phyloP scores from a whole-genome alignment of 1,140 invertebrate genomes.

The Monomorium pharaonis region DNA sequence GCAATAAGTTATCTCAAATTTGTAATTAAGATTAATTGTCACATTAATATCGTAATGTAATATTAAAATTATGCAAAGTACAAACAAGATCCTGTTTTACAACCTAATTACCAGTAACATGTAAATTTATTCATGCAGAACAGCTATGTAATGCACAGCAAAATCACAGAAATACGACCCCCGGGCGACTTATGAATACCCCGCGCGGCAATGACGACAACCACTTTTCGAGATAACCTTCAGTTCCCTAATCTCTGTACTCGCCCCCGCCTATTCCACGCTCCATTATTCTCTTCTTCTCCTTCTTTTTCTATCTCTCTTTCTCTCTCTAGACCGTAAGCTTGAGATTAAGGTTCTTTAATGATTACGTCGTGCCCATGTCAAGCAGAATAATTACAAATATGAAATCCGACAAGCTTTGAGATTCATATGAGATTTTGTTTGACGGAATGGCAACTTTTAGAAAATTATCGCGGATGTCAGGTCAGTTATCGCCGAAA shows the following conservation, averaged over 20 bases:
- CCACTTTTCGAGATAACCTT: conserved; percentile 70
- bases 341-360: conserved; percentile 59
- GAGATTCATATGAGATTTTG: background rate
- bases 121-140: conserved; percentile 51
- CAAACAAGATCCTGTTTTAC: background rate
- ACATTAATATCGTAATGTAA: background rate
- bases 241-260: conserved; percentile 66
- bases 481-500: background rate
- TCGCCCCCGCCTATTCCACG: background rate
- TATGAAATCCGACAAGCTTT: conserved; percentile 26
- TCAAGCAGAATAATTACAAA: conserved; percentile 41
- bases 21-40: background rate
- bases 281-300: conserved; percentile 22
- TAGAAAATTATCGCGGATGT: background rate
- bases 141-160: conserved; percentile 36
- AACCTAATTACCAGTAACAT: conserved; percentile 9
- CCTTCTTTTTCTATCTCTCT: conserved; percentile 1
- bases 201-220: conserved; percentile 55
- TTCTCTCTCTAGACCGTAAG: background rate
- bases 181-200: conserved; percentile 61
- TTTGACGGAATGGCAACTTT: background rate
- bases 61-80: conserved; percentile 8
- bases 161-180: conserved; percentile 46
- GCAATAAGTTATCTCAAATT: background rate
- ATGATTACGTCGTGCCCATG: conserved; percentile 5